Conservation (phyloP, 2,888 invertebrate genomes). For the Ceriagrion tenellum region DNA sequence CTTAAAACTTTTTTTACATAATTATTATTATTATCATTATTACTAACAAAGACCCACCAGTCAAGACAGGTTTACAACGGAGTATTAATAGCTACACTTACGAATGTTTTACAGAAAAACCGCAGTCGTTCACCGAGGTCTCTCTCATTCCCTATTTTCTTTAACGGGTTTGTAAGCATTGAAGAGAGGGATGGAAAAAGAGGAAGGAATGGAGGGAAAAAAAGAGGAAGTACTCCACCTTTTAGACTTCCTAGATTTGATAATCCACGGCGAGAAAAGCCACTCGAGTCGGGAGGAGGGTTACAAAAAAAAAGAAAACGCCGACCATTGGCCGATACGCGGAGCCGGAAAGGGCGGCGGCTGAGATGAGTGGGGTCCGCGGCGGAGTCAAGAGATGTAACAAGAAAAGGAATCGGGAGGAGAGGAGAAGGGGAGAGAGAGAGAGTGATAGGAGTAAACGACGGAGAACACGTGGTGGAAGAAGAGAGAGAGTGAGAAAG, state of each 20-base stretch:
- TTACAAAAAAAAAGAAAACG: neutral
- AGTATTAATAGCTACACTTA: too few species aligned
- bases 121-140: too few species aligned
- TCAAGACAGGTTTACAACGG: too few species aligned
- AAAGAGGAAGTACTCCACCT: neutral
- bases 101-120: too few species aligned
- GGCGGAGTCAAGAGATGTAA: constrained; percentile 21
- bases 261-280: neutral
- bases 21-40: too few species aligned
- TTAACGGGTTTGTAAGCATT: too few species aligned
- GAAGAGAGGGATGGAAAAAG: neutral
- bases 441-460: neutral
- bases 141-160: too few species aligned
- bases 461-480: neutral
- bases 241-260: neutral
- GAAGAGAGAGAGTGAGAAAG: too few species aligned
- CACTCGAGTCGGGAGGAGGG: neutral
- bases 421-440: neutral
- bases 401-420: neutral
- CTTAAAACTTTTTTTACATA: too few species aligned
- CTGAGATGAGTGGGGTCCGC: neutral
- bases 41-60: too few species aligned
- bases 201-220: neutral
- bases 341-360: neutral
- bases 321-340: neutral